Base-by-base conservation (phyloP, 53 echinoderm and acorn worm species). In the Temnopleurus reevesii region DNA sequence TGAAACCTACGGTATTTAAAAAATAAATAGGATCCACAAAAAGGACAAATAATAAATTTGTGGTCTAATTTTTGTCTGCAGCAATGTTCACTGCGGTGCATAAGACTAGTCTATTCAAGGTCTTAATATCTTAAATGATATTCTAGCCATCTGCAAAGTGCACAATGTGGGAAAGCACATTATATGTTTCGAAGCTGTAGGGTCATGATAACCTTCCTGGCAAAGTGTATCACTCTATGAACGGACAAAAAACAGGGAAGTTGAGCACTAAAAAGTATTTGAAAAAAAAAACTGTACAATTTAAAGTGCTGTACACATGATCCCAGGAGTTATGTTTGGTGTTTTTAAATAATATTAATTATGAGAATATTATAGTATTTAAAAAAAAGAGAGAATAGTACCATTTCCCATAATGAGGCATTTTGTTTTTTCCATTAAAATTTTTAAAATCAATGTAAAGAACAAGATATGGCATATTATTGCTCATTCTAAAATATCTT, bases 121-220 rank as follows among this genome's bases (percentile, higher is more conserved):
- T 9, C 34, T 71, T 71, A 71, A 71, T 63, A 33, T 63, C 71
- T 21, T 71, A 38, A 71, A 36, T 71, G 21, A n/a, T 71, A 71
- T n/a, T 12, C 2, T 38, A 41, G 41, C 71, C 71, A 38, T 71
- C 71, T 71, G 71, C 9, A 71, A 71, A 38, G 71, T 71, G 71
- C 41, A 66, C 19, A 71, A 27, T 19, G 8, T 18, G 21, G 36
- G 41, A 35, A 65, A 41, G 6, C 38, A 4, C 17, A 41, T 23
- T n/a, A 71, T 36, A 21, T 71, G 41, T 36, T 43, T 8, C n/a
- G 21, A 8, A 71, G 71, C 41, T n/a, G 36, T 41, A 8, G 65
- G 35, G 36, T 36, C 2, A 19, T n/a, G 1, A 21, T 21, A 41
- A 71, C 71, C 71, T 71, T 71, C 41, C 10, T 6, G 36, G 33